Evolutionary conservation across 2,113 vertebrate genomes (phyloP), one percentile per base, ranked within the genome.

Genomic region (Clinocottus analis): DNA sequence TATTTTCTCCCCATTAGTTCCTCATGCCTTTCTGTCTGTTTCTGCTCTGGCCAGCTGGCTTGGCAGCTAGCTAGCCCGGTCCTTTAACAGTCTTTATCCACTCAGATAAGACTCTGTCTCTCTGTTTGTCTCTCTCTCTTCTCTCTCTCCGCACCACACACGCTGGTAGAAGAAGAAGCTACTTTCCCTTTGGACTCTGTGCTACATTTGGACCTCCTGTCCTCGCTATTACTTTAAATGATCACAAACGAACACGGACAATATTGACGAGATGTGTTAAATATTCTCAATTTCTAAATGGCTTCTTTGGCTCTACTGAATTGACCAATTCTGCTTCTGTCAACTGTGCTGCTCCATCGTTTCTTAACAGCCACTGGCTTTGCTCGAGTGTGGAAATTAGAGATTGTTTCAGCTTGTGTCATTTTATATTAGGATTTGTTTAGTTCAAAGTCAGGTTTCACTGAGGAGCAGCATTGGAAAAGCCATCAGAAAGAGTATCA

Each of bases 301-400:
- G 51, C n/a, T 12, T 53, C 6, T 23, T n/a, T 80, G 86, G 80
- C 79, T 83, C 16, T 4, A 89, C 70, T 74, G 77, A 78, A 77
- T 80, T 56, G 61, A 76, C 63, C 69, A 47, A 23, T 82, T 67
- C 63, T 81, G 69, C 70, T 72, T 47, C 83, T 86, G 84, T 90
- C 75, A 80, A 13, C 65, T 27, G 31, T 55, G 83, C 72, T 9
- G 43, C 78, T 75, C 76, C 66, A 70, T 87, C 55, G 43, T 77
- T 81, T 77, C 59, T 67, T 35, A 70, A 73, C 77, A 85, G 75
- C 85, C 80, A 82, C 77, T 82, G 63, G 56, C 76, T 70, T 62
- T 66, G 51, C 47, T 27, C 74, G 60, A 37, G 72, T 79, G 71
- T 70, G 72, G 62, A 84, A 86, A 83, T 85, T 69, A 51, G 41